These are phyloP conservation scores for Rhinophrynus dorsalis DNA, from an alignment of 2,797 vertebrate genomes.

Conservation along the genomic window DNA sequence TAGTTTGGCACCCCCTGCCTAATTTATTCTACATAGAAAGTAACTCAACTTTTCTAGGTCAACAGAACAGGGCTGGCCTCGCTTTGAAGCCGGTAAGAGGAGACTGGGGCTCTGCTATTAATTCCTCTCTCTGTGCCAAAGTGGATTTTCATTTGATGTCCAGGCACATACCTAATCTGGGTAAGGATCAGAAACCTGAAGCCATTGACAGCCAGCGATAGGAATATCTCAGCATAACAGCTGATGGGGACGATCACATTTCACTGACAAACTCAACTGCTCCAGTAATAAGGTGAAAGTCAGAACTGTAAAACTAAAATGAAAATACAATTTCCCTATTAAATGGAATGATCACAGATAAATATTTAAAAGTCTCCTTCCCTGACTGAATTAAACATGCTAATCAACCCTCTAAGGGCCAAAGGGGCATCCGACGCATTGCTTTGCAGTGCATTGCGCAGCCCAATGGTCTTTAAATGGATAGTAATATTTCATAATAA, in stretches of 20 bases:
- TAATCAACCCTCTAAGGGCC: too few relatives aligned
- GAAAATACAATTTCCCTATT: conserved; percentile 42
- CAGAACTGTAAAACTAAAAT: too few relatives aligned
- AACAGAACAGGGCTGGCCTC: conserved; percentile 58
- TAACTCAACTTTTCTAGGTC: neutral
- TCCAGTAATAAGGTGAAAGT: conserved; percentile 88
- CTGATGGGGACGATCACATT: conserved; percentile 84
- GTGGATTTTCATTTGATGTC: conserved; percentile 67
- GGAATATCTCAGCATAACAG: conserved; percentile 77
- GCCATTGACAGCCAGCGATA: conserved; percentile 68
- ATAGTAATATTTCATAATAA: too few relatives aligned
- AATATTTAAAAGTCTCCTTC: too few relatives aligned
- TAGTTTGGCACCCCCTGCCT: too few relatives aligned
- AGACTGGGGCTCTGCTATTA: conserved; percentile 66
- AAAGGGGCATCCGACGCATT: too few relatives aligned
- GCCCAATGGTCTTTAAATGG: too few relatives aligned
- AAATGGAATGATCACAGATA: too few relatives aligned
- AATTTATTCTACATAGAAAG: neutral
- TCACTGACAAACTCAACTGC: conserved; percentile 88
- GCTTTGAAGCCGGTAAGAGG: conserved; percentile 68
- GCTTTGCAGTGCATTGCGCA: too few relatives aligned
- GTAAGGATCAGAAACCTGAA: conserved; percentile 71
- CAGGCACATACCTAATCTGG: conserved; percentile 65
- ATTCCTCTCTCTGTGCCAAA: conserved; percentile 59
- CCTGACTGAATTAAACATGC: too few relatives aligned